Evolutionary conservation across 2,888 invertebrate genomes (phyloP).

Genomic region (Leptopilina syphax): DNA sequence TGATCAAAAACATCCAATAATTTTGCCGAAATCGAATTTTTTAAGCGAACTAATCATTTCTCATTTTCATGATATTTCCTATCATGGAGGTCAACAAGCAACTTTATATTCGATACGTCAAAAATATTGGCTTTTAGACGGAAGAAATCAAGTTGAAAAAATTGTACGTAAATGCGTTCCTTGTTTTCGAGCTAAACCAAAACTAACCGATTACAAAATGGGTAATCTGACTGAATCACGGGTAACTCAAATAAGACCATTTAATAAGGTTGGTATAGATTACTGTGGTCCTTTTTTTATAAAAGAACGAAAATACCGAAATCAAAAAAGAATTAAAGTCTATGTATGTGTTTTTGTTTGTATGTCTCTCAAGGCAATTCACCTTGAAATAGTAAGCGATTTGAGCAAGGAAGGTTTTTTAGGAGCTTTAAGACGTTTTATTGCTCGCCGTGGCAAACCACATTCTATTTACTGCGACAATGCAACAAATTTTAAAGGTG

Average conservation of each 20-base stretch:
- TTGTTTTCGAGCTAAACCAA: conserved; percentile 41
- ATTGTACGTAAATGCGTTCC: conserved; percentile 41
- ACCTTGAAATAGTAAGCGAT: conserved; percentile 64
- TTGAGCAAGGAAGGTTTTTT: conserved; percentile 64
- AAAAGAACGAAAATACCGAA: conserved; percentile 52
- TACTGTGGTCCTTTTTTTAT: conserved; percentile 52
- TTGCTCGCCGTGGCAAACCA: conserved; percentile 50
- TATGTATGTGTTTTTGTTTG: conserved; percentile 62
- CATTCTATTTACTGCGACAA: neutral
- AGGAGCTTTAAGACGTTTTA: conserved; percentile 64
- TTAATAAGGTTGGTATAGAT: conserved; percentile 60
- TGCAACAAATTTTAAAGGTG: conserved; percentile 54
- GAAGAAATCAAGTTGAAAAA: conserved; percentile 44
- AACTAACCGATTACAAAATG: conserved; percentile 53
- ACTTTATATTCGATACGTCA: conserved; percentile 42
- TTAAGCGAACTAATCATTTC: conserved; percentile 57
- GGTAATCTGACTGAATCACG: conserved; percentile 60
- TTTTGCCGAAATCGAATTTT: conserved; percentile 57
- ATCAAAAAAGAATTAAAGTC: conserved; percentile 42
- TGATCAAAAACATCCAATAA: conserved; percentile 56
- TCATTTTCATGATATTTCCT: conserved; percentile 59
- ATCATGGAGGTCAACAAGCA: conserved; percentile 58
- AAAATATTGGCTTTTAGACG: conserved; percentile 56
- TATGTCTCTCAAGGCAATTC: conserved; percentile 63
- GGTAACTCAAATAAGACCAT: conserved; percentile 56